Evolutionary conservation across 1,140 invertebrate species (phyloP).

Genomic region (Oreohelix idahoensis): DNA sequence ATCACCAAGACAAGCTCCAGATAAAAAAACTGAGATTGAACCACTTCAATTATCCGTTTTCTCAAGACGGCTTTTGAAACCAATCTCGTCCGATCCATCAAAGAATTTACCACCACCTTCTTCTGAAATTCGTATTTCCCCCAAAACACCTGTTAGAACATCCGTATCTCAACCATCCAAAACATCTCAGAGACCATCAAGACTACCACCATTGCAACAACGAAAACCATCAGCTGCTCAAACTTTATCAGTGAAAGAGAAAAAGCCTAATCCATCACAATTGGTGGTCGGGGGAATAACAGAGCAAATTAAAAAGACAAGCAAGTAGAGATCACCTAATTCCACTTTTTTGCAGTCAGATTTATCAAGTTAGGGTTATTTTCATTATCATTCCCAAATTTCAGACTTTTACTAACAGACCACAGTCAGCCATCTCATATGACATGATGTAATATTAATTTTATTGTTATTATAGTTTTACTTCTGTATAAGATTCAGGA

Average conservation of each 20-base stretch:
- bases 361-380: background rate
- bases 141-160: background rate
- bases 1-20: background rate
- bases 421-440: no score
- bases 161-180: background rate
- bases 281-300: background rate
- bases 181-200: background rate
- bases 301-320: background rate
- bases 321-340: background rate
- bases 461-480: no score
- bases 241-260: background rate
- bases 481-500: no score
- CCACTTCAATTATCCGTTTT: background rate
- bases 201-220: background rate
- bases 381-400: background rate
- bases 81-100: background rate
- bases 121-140: background rate
- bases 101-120: background rate
- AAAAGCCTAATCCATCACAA: background rate
- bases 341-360: background rate
- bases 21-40: background rate
- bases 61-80: slow-evolving; percentile 6
- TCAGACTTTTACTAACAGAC: background rate
- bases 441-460: no score
- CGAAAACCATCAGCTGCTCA: background rate